A percentile compares a stretch with the other conserved stretches of the same genome.
phyloP scores from a whole-genome alignment of 2,797 vertebrate genomes.

The Oreonectes daqikongensis region DNA sequence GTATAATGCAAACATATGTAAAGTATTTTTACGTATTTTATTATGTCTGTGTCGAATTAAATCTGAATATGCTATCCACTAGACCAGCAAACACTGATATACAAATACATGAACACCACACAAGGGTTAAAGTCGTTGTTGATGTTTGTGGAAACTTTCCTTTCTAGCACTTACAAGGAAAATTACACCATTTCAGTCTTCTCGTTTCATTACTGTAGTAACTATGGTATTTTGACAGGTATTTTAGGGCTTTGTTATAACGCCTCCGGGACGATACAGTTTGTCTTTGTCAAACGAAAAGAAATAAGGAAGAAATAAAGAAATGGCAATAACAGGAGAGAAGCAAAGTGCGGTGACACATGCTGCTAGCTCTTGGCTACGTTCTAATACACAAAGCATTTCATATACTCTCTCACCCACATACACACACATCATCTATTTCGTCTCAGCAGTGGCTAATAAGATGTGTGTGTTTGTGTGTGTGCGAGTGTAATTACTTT shows the following conservation, averaged over 20 bases:
- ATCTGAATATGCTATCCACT: too few relatives aligned
- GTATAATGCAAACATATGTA: too few relatives aligned
- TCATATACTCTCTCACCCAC: background rate
- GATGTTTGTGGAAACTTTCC: constrained; percentile 13
- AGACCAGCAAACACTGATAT: too few relatives aligned
- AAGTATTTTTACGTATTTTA: too few relatives aligned
- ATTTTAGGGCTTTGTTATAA: background rate
- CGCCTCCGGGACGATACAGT: constrained; percentile 1
- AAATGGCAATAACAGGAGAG: constrained; percentile 3
- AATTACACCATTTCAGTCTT: background rate
- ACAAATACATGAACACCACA: too few relatives aligned
- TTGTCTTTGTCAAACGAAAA: constrained; percentile 31
- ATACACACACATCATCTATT: constrained; percentile 8
- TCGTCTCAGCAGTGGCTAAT: constrained; percentile 27
- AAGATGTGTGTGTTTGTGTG: constrained; percentile 32
- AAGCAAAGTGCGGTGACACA: constrained; percentile 21
- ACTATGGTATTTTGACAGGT: constrained; percentile 8
- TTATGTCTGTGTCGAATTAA: too few relatives aligned
- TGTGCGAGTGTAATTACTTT: constrained; percentile 54
- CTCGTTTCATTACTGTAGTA: background rate
- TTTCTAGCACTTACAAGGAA: background rate
- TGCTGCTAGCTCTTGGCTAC: background rate
- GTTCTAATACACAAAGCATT: constrained; percentile 20
- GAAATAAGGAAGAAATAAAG: constrained; percentile 29
- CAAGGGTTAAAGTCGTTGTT: background rate